Evolutionary conservation across 2,113 vertebrate species (phyloP).

Genomic region (Cryptomyrus ogoouensis): DNA sequence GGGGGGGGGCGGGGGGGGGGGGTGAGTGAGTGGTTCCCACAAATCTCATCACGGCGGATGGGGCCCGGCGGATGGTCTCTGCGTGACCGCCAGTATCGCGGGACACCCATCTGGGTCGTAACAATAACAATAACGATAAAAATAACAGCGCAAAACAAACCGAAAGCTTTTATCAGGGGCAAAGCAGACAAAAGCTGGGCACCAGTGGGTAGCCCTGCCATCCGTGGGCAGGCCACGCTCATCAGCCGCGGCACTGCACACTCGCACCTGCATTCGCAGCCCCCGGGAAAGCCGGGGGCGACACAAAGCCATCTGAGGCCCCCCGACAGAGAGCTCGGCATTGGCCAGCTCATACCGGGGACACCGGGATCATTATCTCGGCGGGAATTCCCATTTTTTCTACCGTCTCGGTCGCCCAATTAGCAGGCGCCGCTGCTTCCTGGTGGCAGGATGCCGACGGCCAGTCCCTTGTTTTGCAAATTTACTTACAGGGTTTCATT

Average conservation of each 20-base stretch:
- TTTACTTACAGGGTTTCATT: slow-evolving; percentile 25
- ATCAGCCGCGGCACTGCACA: neutral
- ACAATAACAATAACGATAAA: neutral
- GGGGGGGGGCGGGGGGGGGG: slow-evolving; percentile 46
- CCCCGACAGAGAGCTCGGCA: neutral
- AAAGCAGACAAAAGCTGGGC: neutral
- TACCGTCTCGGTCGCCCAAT: slow-evolving; percentile 16
- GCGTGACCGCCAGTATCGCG: neutral
- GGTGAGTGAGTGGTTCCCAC: neutral
- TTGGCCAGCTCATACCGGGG: neutral
- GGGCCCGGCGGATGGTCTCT: neutral
- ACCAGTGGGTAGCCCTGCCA: neutral
- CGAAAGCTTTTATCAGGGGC: neutral
- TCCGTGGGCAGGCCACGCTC: neutral
- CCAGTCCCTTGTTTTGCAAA: slow-evolving; percentile 22
- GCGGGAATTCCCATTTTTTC: slow-evolving; percentile 19
- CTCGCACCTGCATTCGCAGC: neutral
- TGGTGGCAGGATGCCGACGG: slow-evolving; percentile 29
- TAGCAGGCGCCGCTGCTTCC: slow-evolving; percentile 17
- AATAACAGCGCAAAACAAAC: neutral
- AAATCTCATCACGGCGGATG: neutral
- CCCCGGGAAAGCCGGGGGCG: neutral
- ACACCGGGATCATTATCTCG: slow-evolving; percentile 14
- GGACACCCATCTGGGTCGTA: neutral
- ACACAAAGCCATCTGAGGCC: neutral